Conservation (phyloP, 2,797 vertebrate species). For the Paguma larvata region DNA sequence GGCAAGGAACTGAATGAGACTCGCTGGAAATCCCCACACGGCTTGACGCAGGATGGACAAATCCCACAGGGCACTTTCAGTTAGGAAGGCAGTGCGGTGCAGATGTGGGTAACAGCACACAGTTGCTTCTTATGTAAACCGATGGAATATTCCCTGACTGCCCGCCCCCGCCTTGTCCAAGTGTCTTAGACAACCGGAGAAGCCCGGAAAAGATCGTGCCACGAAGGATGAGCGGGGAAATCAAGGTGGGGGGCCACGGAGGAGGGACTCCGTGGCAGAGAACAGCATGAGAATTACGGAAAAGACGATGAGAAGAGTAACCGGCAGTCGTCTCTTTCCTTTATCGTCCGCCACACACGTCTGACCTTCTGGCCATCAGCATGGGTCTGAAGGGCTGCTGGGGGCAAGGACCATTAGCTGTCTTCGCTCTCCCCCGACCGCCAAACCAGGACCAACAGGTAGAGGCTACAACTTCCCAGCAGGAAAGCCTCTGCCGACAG, state of each 20-base stretch:
- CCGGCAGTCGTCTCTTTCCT: not conserved
- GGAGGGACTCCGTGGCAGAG: not conserved
- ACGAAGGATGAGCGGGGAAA: not conserved
- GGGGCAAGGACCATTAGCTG: not conserved
- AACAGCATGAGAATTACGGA: rapidly evolving
- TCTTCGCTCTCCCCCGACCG: not conserved
- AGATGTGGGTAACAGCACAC: not conserved
- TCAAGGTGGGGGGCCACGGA: not conserved
- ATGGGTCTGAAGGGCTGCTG: not conserved
- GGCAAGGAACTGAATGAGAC: not conserved
- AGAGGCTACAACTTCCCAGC: not conserved
- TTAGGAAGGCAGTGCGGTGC: not conserved
- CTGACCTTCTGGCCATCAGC: not conserved
- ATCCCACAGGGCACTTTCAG: not conserved
- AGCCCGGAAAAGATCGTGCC: not conserved
- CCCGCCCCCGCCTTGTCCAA: not conserved
- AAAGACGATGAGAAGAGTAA: not conserved
- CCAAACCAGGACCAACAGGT: not conserved
- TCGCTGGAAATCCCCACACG: not conserved
- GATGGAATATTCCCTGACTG: not conserved
- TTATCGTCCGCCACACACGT: not conserved
- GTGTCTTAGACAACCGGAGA: not conserved
- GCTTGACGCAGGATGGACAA: not conserved
- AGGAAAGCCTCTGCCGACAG: not conserved
- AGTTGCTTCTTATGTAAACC: not conserved